Evolutionary conservation across 2,797 vertebrate species (phyloP).

Genomic region (Pipistrellus pipistrellus): DNA sequence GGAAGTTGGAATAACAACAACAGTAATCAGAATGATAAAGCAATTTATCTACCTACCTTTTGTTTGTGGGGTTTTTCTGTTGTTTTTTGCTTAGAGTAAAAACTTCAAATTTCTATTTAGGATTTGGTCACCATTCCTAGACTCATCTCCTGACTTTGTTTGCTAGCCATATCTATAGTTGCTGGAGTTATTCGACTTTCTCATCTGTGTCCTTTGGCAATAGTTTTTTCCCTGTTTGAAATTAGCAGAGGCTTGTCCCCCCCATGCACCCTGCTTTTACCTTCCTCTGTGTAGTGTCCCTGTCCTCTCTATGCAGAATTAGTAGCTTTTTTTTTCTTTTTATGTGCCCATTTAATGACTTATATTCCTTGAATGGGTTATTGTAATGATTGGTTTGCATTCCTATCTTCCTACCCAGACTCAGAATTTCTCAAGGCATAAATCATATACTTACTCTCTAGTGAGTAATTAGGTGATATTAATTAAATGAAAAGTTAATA

Average conservation of each 20-base stretch:
- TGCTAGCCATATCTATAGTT: not conserved
- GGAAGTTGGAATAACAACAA: not conserved
- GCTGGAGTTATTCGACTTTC: not conserved
- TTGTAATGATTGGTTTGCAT: conserved; percentile 7
- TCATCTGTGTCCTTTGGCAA: not conserved
- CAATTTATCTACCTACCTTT: not conserved
- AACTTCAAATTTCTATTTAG: not conserved
- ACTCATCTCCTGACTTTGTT: not conserved
- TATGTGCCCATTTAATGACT: not conserved
- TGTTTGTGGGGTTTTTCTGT: not conserved
- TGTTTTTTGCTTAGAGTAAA: conserved; percentile 47
- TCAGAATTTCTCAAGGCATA: conserved; percentile 29
- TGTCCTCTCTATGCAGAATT: not conserved
- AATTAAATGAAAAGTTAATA: conserved; percentile 39
- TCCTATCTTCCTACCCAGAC: conserved; percentile 1
- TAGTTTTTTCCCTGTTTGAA: not conserved
- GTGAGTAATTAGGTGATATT: conserved; percentile 34
- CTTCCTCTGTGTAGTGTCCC: conserved; percentile 31
- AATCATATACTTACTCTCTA: not conserved
- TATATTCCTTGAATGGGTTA: conserved; percentile 22
- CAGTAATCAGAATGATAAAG: not conserved
- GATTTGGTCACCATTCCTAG: not conserved
- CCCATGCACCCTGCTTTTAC: not conserved
- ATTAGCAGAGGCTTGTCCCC: not conserved
- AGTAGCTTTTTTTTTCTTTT: not conserved